Percentiles rank a stretch among this genome's conserved stretches.
Conservation (phyloP, 2,888 invertebrate species). For the Chorisops tibialis region DNA sequence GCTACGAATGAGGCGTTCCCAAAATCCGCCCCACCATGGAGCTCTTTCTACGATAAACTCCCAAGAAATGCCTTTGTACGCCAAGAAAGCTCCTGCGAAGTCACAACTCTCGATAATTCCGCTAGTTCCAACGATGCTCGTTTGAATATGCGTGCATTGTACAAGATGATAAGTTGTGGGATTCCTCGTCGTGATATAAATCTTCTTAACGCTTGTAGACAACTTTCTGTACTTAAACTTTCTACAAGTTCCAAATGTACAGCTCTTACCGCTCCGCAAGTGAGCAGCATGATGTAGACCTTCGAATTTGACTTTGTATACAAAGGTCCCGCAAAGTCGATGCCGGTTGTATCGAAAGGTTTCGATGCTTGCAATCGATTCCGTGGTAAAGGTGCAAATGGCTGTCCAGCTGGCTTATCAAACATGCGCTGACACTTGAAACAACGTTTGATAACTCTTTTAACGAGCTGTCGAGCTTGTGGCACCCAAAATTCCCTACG, state of each 20-base stretch:
- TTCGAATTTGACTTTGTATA: not conserved
- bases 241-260: slow-evolving; percentile 14
- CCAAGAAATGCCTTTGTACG: slow-evolving; percentile 5
- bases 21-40: slow-evolving; percentile 23
- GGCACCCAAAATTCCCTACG: slow-evolving; percentile 1
- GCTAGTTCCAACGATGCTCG: not conserved
- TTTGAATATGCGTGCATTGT: slow-evolving; percentile 19
- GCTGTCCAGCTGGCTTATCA: slow-evolving; percentile 8
- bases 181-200: slow-evolving; percentile 20
- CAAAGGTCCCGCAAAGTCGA: slow-evolving; percentile 22
- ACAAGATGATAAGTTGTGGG: slow-evolving; percentile 18
- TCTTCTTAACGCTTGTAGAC: slow-evolving; percentile 12
- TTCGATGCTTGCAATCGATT: slow-evolving; percentile 13
- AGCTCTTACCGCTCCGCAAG: slow-evolving; percentile 13
- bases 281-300: slow-evolving; percentile 11
- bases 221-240: slow-evolving; percentile 10
- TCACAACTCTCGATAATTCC: not conserved
- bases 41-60: slow-evolving; percentile 20
- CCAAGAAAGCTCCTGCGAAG: not conserved
- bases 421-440: slow-evolving; percentile 21
- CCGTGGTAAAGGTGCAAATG: slow-evolving; percentile 20
- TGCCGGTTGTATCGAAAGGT: slow-evolving; percentile 12
- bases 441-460: slow-evolving; percentile 20
- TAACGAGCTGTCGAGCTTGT: slow-evolving; percentile 12
- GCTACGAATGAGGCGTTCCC: slow-evolving; percentile 20